phyloP scores from a whole-genome alignment of 1,140 invertebrate genomes.

The Mercenaria mercenaria region DNA sequence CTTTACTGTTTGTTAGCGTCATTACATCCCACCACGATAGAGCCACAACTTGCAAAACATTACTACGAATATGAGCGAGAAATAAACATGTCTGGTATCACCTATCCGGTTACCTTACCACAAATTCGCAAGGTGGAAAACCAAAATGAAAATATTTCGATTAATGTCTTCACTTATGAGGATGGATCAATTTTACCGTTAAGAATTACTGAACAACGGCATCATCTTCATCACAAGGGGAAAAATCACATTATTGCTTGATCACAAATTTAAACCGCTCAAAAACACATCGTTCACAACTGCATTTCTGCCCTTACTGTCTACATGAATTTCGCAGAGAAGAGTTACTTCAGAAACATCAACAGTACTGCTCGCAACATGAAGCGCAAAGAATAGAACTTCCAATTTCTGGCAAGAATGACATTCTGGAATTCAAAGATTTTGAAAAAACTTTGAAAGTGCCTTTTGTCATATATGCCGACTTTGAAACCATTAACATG shows the following conservation, averaged over 20 bases:
- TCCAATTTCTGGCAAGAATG: constrained; percentile 33
- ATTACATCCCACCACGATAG: background rate
- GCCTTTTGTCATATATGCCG: constrained; percentile 34
- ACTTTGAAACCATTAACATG: constrained; percentile 1
- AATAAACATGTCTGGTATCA: constrained; percentile 29
- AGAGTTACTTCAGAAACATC: background rate
- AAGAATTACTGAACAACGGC: background rate
- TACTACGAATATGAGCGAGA: background rate
- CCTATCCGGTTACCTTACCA: background rate
- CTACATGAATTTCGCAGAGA: constrained; percentile 29
- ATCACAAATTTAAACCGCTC: constrained; percentile 18
- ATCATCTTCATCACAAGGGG: constrained; percentile 6
- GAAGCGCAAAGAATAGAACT: constrained; percentile 47
- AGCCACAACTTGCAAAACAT: background rate
- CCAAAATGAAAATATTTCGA: constrained; percentile 25
- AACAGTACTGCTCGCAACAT: background rate
- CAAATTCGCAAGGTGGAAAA: constrained; percentile 34
- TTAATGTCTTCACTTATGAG: constrained; percentile 37
- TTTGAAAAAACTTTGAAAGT: constrained; percentile 32
- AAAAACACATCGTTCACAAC: constrained; percentile 20
- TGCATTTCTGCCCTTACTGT: constrained; percentile 45
- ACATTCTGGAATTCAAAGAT: constrained; percentile 30
- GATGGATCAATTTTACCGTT: constrained; percentile 6
- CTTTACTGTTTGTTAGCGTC: background rate
- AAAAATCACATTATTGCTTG: constrained; percentile 12